Conservation (phyloP, 2,113 vertebrate genomes). For the Panthera uncia region DNA sequence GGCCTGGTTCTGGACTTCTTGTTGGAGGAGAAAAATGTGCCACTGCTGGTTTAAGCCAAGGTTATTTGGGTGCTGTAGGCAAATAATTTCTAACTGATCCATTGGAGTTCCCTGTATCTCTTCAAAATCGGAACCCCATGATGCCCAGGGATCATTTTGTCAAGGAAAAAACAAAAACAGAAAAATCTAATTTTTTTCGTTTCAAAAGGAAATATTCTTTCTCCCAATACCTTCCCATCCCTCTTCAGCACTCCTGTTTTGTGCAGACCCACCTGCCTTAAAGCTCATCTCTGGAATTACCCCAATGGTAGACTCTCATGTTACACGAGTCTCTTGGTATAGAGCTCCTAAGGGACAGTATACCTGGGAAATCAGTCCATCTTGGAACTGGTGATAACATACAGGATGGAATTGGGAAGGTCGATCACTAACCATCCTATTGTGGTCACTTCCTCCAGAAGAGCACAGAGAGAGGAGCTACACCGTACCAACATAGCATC, state of each 20-base stretch:
- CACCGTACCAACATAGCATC: background rate
- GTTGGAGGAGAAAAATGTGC: background rate
- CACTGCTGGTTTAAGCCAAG: background rate
- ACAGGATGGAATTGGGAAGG: background rate
- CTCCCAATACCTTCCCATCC: background rate
- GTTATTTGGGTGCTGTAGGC: background rate
- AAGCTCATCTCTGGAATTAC: background rate
- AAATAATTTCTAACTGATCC: background rate
- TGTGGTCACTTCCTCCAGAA: too few species aligned
- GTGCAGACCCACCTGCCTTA: background rate
- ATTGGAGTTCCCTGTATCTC: rapidly evolving
- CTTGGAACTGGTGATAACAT: background rate
- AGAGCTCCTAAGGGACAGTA: too few species aligned
- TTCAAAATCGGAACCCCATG: background rate
- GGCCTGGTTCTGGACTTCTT: background rate
- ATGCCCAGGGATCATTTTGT: too few species aligned
- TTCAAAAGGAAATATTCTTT: background rate
- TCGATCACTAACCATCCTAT: background rate
- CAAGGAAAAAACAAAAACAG: background rate
- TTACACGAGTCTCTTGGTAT: background rate
- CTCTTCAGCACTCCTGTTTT: background rate
- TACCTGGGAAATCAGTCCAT: background rate
- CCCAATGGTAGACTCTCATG: rapidly evolving
- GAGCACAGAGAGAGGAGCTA: too few species aligned
- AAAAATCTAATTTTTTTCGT: background rate